These are phyloP conservation scores for Pelecanus crispus DNA, from an alignment of 2,113 vertebrate species.

Conservation along the genomic window DNA sequence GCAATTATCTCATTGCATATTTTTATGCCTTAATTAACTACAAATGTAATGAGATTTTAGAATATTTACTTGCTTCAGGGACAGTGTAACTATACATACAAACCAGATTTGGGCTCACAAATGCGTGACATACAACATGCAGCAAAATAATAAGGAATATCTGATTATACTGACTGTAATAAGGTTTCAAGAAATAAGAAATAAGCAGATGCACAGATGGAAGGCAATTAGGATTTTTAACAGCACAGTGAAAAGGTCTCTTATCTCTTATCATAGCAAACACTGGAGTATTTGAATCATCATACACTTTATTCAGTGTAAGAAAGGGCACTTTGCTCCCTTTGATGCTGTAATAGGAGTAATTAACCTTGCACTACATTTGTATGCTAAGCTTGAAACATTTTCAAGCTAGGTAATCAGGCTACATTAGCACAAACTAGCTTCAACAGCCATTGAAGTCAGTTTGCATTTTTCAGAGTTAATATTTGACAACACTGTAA, in stretches of 20 bases:
- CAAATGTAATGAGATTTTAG: neutral
- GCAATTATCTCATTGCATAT: neutral
- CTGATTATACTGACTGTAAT: neutral
- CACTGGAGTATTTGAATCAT: neutral
- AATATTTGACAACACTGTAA: slow-evolving; percentile 39
- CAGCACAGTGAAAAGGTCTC: neutral
- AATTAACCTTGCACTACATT: slow-evolving; percentile 25
- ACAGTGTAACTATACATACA: neutral
- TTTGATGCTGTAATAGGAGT: neutral
- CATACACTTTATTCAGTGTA: neutral
- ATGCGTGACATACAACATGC: neutral
- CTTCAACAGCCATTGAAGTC: slow-evolving; percentile 1
- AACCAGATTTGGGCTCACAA: neutral
- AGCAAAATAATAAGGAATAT: neutral
- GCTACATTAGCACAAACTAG: slow-evolving; percentile 1
- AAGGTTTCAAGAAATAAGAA: neutral
- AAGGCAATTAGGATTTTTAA: neutral
- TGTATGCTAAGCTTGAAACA: slow-evolving; percentile 4
- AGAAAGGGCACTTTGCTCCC: neutral
- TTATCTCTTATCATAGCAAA: neutral
- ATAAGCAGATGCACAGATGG: neutral
- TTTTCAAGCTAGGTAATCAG: neutral
- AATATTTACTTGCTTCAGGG: neutral
- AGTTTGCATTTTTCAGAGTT: slow-evolving; percentile 3
- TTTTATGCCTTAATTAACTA: neutral